Evolutionary conservation across 1,140 invertebrate genomes (phyloP).

Genomic region (Riptortus pedestris): DNA sequence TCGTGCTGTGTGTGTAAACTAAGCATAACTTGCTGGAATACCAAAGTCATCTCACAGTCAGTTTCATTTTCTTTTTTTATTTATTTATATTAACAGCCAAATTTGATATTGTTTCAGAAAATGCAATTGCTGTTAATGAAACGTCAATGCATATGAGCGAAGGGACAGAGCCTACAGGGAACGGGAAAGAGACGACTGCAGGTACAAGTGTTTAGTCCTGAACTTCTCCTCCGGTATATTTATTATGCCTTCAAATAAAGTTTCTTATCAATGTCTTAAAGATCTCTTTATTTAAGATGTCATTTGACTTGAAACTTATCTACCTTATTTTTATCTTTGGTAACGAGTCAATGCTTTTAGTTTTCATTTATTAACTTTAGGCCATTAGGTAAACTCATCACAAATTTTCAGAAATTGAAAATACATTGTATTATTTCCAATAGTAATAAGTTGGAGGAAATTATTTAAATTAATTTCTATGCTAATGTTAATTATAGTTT

Average conservation of each 20-base stretch:
- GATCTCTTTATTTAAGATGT: background rate
- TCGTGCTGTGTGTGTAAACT: no score
- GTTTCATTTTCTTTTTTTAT: no score
- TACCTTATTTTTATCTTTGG: background rate
- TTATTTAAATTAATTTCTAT: no score
- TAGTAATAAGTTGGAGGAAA: no score
- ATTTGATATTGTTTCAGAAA: no score
- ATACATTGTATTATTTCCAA: no score
- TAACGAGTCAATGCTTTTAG: background rate
- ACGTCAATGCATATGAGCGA: slow-evolving; percentile 28
- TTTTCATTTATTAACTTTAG: background rate
- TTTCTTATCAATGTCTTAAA: background rate
- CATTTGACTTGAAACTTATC: background rate
- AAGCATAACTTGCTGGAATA: no score
- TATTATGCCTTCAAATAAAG: background rate
- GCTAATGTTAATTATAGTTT: no score
- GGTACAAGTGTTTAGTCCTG: slow-evolving; percentile 21
- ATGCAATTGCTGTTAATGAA: slow-evolving; percentile 19
- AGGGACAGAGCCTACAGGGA: slow-evolving; percentile 18
- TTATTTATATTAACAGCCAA: no score
- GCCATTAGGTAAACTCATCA: background rate
- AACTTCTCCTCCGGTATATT: background rate
- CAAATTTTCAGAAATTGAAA: background rate
- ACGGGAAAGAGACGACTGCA: slow-evolving; percentile 4
- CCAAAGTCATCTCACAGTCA: no score